These are phyloP conservation scores for Ptyas mucosa DNA, from an alignment of 2,113 vertebrate species.

Conservation along the genomic window DNA sequence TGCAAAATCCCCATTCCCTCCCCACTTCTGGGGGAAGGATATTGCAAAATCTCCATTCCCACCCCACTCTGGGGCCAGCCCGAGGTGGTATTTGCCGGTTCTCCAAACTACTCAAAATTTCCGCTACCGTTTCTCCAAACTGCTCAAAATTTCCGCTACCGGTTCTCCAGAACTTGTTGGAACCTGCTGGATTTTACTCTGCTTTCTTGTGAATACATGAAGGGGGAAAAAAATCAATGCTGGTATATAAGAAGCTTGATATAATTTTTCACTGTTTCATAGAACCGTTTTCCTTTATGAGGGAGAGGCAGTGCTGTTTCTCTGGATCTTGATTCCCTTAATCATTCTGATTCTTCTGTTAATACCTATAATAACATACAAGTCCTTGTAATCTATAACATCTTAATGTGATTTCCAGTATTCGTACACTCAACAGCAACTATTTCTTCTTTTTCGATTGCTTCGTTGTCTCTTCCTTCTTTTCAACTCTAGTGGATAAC, in stretches of 20 bases:
- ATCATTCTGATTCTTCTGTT: background rate
- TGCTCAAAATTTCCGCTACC: too few relatives aligned
- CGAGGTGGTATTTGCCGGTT: too few relatives aligned
- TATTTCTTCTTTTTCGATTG: background rate
- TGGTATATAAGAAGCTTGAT: background rate
- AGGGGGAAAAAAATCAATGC: background rate
- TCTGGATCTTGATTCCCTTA: background rate
- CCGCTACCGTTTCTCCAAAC: too few relatives aligned
- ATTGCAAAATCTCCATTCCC: too few relatives aligned
- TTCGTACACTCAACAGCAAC: background rate
- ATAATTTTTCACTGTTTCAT: background rate
- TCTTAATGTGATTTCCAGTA: background rate
- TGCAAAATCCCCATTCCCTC: too few relatives aligned
- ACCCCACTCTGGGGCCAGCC: too few relatives aligned
- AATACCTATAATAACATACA: background rate
- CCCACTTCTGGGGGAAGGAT: too few relatives aligned
- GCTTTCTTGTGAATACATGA: background rate
- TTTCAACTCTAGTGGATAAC: background rate
- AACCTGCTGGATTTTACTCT: too few relatives aligned
- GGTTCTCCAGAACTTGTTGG: too few relatives aligned
- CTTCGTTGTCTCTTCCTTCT: background rate
- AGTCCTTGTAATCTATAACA: background rate
- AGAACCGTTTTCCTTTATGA: background rate
- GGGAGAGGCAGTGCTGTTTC: background rate
- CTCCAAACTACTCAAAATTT: too few relatives aligned